Evolutionary conservation across 2,113 vertebrate genomes (phyloP).

Genomic region (Zonotrichia leucophrys): DNA sequence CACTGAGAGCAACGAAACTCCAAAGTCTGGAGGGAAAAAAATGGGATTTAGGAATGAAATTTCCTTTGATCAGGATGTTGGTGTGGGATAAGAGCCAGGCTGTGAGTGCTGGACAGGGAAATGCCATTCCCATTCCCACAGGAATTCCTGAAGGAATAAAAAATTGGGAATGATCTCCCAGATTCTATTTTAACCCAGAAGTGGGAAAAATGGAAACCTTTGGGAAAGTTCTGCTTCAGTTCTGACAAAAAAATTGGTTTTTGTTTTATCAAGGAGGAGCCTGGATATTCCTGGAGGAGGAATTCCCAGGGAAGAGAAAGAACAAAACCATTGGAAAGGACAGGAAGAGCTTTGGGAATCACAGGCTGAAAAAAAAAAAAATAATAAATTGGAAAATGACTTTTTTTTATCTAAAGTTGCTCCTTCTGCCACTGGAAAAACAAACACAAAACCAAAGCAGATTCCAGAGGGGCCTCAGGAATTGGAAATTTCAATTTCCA

Average conservation of each 20-base stretch:
- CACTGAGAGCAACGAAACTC: background rate
- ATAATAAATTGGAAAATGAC: background rate
- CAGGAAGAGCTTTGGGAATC: background rate
- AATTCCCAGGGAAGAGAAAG: background rate
- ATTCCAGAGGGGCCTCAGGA: background rate
- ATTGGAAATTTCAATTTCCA: no score
- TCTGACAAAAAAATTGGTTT: background rate
- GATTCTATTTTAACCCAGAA: background rate
- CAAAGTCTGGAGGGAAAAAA: background rate
- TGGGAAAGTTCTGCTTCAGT: background rate
- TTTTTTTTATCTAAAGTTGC: constrained; percentile 6
- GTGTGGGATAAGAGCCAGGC: background rate
- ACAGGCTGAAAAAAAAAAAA: background rate
- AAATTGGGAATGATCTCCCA: background rate
- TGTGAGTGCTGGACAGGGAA: background rate
- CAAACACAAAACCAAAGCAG: background rate
- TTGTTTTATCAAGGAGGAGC: background rate
- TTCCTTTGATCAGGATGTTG: background rate
- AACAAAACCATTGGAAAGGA: background rate
- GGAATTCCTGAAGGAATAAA: background rate
- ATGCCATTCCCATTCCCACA: background rate
- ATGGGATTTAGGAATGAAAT: background rate
- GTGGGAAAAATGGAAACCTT: background rate
- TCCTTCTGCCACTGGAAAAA: background rate
- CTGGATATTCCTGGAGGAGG: background rate